Conservation (phyloP, 2,797 vertebrate species). For the Enteromius fasciolatus region DNA sequence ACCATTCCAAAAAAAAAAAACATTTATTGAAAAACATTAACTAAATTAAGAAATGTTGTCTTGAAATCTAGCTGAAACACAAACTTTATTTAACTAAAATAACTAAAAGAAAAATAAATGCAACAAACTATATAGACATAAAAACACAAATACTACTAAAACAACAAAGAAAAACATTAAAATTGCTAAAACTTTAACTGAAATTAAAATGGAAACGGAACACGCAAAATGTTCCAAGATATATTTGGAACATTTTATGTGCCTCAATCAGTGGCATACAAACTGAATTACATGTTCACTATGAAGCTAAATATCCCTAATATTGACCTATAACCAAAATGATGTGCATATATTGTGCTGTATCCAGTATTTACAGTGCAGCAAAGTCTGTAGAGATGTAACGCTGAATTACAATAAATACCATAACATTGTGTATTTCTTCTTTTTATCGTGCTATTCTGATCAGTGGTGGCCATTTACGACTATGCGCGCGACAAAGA, state of each 20-base stretch:
- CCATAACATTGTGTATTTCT: not conserved
- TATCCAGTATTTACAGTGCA: not conserved
- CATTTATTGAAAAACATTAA: too few species aligned
- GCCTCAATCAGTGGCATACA: not conserved
- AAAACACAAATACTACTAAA: not conserved
- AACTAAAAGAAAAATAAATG: not conserved
- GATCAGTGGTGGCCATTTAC: constrained; percentile 96
- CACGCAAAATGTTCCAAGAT: not conserved
- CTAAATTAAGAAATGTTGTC: too few species aligned
- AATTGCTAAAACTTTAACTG: not conserved
- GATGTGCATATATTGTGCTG: not conserved
- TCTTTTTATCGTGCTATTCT: not conserved
- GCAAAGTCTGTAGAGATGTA: not conserved
- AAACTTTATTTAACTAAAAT: not conserved
- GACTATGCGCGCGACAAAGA: constrained; percentile 97
- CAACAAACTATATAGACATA: not conserved
- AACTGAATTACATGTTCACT: not conserved
- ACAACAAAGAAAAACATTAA: not conserved
- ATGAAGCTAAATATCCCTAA: not conserved
- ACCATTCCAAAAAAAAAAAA: not conserved
- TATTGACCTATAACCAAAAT: not conserved
- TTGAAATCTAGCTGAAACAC: too few species aligned
- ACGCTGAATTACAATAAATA: not conserved
- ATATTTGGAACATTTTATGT: too few species aligned
- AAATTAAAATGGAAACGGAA: not conserved